A percentile compares a stretch with the other conserved stretches of the same genome.
Evolutionary conservation across 2,888 invertebrate species (phyloP).

Genomic region (Leptinotarsa juncta): DNA sequence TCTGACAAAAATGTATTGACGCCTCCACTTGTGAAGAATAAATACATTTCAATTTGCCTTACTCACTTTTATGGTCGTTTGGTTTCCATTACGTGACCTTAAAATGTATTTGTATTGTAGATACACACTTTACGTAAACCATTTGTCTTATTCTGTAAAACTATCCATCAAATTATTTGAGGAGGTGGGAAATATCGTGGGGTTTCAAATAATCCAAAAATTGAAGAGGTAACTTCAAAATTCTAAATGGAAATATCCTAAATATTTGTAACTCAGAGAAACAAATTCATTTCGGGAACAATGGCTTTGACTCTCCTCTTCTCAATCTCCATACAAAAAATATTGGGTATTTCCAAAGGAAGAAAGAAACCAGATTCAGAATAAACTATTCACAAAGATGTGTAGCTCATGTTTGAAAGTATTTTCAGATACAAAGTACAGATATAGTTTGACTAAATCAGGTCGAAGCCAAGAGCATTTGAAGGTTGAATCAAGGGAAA

Average conservation of each 20-base stretch:
- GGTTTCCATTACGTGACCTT: constrained; percentile 7
- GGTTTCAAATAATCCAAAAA: background rate
- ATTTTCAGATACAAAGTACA: no score
- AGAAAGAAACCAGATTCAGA: no score
- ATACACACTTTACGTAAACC: background rate
- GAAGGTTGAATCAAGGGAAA: no score
- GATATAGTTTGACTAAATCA: no score
- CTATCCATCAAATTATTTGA: background rate
- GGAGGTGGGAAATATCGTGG: background rate
- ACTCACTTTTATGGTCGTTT: background rate
- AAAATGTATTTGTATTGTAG: background rate
- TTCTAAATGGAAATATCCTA: background rate
- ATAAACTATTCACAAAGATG: no score
- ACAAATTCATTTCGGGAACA: no score
- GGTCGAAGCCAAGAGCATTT: no score
- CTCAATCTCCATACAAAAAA: no score
- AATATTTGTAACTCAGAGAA: no score
- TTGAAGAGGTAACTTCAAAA: background rate
- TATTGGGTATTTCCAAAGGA: no score
- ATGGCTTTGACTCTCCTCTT: no score
- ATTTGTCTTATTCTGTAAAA: background rate
- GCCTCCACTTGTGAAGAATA: background rate
- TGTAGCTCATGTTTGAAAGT: no score
- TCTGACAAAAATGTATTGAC: background rate
- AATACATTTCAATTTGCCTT: constrained; percentile 1